Conservation (phyloP, 2,113 vertebrate genomes). For the Zosterops lateralis region DNA sequence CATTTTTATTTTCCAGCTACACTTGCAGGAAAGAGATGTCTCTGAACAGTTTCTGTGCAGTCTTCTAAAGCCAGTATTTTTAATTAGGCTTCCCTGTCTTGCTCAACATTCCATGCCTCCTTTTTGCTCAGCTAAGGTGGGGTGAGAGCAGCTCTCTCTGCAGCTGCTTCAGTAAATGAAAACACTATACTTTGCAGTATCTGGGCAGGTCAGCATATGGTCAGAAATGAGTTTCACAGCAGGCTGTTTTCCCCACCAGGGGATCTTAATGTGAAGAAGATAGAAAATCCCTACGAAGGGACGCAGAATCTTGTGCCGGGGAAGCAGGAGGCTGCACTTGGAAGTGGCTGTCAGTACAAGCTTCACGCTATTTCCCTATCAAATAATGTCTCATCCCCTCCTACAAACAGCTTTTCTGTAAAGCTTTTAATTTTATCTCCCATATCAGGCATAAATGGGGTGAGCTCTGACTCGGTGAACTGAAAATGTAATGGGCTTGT, state of each 20-base stretch:
- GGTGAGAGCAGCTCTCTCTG: not conserved
- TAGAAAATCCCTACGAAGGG: constrained; percentile 22
- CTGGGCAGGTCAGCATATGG: constrained; percentile 24
- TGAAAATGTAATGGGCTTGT: constrained; percentile 25
- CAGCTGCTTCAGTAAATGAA: not conserved
- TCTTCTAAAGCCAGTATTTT: not conserved
- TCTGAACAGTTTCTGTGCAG: not conserved
- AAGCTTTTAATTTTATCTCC: constrained; percentile 46
- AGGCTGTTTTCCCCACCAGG: constrained; percentile 17
- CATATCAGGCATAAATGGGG: not conserved
- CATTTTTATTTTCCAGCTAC: not conserved
- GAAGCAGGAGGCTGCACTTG: not conserved
- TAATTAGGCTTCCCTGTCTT: constrained; percentile 14
- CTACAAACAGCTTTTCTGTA: not conserved
- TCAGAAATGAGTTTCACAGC: constrained; percentile 59
- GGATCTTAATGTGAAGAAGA: constrained; percentile 26
- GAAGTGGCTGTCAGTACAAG: constrained; percentile 24
- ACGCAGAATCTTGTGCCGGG: not conserved
- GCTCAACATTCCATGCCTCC: not conserved
- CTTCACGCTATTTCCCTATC: not conserved
- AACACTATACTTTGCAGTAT: constrained; percentile 10
- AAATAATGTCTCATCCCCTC: not conserved
- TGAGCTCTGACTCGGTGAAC: constrained; percentile 21
- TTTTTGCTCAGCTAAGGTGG: not conserved
- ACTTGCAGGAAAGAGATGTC: not conserved